Evolutionary conservation across 2,888 invertebrate genomes (phyloP), one percentile per base, ranked within the genome.

Genomic region (Erpobdella octoculata): DNA sequence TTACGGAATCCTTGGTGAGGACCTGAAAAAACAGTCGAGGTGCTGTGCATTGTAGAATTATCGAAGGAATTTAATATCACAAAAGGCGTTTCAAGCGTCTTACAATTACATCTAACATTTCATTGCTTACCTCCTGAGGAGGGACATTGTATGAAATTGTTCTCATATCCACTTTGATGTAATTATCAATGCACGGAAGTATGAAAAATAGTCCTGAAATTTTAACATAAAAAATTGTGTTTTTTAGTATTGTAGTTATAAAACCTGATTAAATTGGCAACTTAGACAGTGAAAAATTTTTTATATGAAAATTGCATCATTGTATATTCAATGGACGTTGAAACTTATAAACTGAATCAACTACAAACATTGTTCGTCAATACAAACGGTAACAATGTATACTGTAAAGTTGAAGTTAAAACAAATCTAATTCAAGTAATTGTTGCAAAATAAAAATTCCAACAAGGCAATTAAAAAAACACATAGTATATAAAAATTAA

Each of bases 111-210:
- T 46, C 46, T 15, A 46, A 15, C 46, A 15, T 12, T 15, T 3
- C 5, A 28, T 8, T 37, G 66, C 76, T 75, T 72, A 80, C 81
- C 78, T 81, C 81, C 71, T 84, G 83, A 36, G 82, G 81, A 6
- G 83, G 83, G 0, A 84, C 83, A 77, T 84, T 83, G 76, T 83
- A 84, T 4, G 83, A 83, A 64, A 82, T 79, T 8, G 81, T 81
- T 72, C 81, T 78, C 72, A 81, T 74, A 71, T 81, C 81, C 15
- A 81, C 79, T 72, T 80, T 81, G 2, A 77, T 78, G 74, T 79
- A 79, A 25, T 76, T 75, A 70, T 81, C 81, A 73, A 80, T 80
- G 70, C 81, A 80, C n/a, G 81, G 81, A 15, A 80, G 75, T 66
- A 81, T 78, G 75, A 80, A 80, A 75, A 80, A 80, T 33, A 80